Evolutionary conservation across 2,888 invertebrate species (phyloP), one percentile per base, ranked within the genome.

Genomic region (Sesamia inferens): DNA sequence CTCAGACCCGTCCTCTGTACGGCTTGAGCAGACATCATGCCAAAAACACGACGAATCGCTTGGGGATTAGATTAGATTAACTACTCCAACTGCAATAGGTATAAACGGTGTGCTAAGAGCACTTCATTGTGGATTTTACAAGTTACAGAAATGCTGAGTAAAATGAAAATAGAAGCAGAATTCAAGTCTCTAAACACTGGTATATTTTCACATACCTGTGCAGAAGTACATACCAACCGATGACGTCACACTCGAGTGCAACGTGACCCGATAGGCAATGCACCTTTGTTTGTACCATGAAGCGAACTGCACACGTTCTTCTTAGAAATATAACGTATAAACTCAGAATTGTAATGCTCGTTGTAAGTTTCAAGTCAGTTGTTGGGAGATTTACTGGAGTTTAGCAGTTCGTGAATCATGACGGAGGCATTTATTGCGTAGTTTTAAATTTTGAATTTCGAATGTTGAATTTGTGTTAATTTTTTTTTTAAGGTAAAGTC

Each of bases 231-330:
- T 58, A 63, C 44, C 64, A 13, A 47, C 76, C 31, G 54, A 72
- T 85, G 73, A 85, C 74, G 75, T 82, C 82, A 85, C 54, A 16
- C 59, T 59, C 59, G 78, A 81, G 76, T 77, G 81, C 84, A 85
- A 86, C 83, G 85, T 86, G 85, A 85, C 76, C 69, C 78, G 87
- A 86, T 81, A 86, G 75, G 85, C 75, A 82, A 83, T 85, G 76
- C 66, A 64, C 79, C 83, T 82, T 79, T 83, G 85, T 81, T 79
- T 75, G 63, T 65, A 58, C 67, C 75, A 85, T 86, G 76, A 78
- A 61, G 81, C 78, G 83, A 81, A 81, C 79, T 77, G 62, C 72
- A 81, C 85, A 86, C 79, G 79, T 72, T 75, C 79, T 86, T 79
- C 84, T 74, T 14, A 84, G 86, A 84, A 84, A 71, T 61, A 78